A percentile compares a stretch with the other conserved stretches of the same genome.
phyloP scores from a whole-genome alignment of 2,113 vertebrate species.

The Strigops habroptila region DNA sequence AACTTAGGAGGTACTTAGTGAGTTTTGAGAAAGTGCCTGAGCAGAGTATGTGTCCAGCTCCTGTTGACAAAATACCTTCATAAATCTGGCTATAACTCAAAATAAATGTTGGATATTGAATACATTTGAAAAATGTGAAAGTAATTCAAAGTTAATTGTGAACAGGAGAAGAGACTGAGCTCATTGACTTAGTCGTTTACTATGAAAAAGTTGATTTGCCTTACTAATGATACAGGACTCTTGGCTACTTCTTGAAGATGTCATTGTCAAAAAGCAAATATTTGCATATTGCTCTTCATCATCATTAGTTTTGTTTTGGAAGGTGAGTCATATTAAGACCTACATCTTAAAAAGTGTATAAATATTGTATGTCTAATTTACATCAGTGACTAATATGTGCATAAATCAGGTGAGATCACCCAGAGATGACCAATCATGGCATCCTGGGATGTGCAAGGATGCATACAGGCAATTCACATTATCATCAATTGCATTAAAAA shows the following conservation, averaged over 20 bases:
- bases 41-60: neutral
- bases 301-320: conserved; percentile 35
- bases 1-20: neutral
- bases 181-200: neutral
- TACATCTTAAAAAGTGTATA: neutral
- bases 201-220: neutral
- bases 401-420: neutral
- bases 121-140: neutral
- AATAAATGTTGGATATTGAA: neutral
- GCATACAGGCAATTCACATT: neutral
- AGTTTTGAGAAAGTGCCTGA: neutral
- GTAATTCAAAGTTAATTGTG: neutral
- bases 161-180: neutral
- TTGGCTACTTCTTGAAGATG: conserved; percentile 19
- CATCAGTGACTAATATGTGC: neutral
- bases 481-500: neutral
- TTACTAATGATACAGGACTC: neutral
- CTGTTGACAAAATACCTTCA: neutral
- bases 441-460: neutral
- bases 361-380: neutral
- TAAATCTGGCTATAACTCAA: neutral
- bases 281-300: conserved; percentile 40
- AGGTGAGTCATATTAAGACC: neutral
- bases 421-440: neutral
- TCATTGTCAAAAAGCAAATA: conserved; percentile 44